Evolutionary conservation across 2,888 invertebrate genomes (phyloP).

Genomic region (Ernsta delagoae): DNA sequence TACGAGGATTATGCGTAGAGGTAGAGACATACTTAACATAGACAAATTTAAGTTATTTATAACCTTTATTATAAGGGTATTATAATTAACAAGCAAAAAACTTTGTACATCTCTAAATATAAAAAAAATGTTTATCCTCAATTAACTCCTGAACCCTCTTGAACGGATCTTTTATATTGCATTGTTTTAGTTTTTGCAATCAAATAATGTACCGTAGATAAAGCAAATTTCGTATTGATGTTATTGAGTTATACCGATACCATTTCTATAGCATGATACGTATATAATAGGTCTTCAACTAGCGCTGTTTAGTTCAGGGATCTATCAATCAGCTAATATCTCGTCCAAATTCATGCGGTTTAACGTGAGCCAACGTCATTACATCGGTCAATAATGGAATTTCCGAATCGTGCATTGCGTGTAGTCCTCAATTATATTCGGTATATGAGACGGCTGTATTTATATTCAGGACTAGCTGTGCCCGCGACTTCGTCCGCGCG

Average conservation of each 20-base stretch:
- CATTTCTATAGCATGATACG: no score
- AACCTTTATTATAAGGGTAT: no score
- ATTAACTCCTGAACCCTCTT: no score
- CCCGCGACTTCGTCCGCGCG: no score
- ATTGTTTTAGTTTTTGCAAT: no score
- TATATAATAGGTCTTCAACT: neutral
- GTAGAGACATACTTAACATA: neutral
- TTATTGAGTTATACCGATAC: no score
- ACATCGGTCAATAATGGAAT: constrained; percentile 8
- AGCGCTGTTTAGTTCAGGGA: constrained; percentile 3
- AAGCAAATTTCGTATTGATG: no score
- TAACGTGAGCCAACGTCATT: constrained; percentile 7
- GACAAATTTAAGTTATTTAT: neutral
- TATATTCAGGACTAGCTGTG: neutral
- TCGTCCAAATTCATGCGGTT: constrained; percentile 6
- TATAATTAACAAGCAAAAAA: no score
- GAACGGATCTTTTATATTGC: no score
- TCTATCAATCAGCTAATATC: constrained; percentile 1
- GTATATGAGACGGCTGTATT: neutral
- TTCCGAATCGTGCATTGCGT: constrained; percentile 1
- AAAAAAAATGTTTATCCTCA: no score
- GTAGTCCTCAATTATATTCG: neutral
- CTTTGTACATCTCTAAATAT: no score
- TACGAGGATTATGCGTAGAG: neutral
- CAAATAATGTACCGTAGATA: no score